Conservation (phyloP, 2,113 vertebrate species). For the Gymnocephalus cernua region DNA sequence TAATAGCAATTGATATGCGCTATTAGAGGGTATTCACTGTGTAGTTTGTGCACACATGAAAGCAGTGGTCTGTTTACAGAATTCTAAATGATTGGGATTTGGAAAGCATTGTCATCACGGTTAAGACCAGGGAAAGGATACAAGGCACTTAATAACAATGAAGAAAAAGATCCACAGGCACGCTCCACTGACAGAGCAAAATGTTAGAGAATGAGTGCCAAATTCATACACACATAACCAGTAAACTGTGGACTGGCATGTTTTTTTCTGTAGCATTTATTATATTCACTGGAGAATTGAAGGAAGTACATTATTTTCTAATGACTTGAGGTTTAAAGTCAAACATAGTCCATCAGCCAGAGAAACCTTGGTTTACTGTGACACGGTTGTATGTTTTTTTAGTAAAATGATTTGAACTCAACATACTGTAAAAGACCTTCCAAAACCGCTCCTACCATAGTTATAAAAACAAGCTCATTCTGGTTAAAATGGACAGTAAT, state of each 20-base stretch:
- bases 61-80: conserved; percentile 77
- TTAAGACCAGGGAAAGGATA: conserved; percentile 71
- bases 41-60: conserved; percentile 78
- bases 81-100: conserved; percentile 77
- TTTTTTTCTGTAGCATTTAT: conserved; percentile 30
- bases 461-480: conserved; percentile 59
- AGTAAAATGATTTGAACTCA: conserved; percentile 52
- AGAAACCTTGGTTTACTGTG: conserved; percentile 47
- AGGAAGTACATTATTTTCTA: conserved; percentile 55
- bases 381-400: conserved; percentile 38
- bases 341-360: conserved; percentile 39
- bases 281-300: conserved; percentile 42
- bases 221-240: conserved; percentile 35
- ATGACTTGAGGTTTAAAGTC: conserved; percentile 41
- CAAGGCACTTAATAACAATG: conserved; percentile 70
- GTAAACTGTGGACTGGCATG: conserved; percentile 54
- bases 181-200: conserved; percentile 60
- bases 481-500: conserved; percentile 46
- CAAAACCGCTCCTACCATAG: conserved; percentile 48
- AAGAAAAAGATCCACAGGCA: conserved; percentile 61
- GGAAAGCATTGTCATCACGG: conserved; percentile 79
- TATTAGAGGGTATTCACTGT: conserved; percentile 80
- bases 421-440: conserved; percentile 34
- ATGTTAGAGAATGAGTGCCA: conserved; percentile 47
- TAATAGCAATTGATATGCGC: conserved; percentile 80